A percentile compares a stretch with the other conserved stretches of the same genome.
These are phyloP conservation scores for Brachionus koreanus DNA, from an alignment of 1,140 invertebrate genomes.

Conservation along the genomic window DNA sequence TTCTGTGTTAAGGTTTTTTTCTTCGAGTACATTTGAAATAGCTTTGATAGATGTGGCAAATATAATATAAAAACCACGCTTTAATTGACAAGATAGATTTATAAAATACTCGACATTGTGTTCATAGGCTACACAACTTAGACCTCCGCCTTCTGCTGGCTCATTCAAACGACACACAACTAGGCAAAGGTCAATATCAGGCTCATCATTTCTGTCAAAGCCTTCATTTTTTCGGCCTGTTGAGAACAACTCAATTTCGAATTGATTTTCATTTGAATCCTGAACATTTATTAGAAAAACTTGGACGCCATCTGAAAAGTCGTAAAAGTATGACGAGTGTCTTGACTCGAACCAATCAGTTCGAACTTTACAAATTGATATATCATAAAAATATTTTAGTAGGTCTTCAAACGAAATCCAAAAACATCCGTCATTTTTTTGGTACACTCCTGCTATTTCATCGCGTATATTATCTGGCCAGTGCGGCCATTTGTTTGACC, in stretches of 20 bases:
- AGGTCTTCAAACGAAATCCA: slow-evolving; percentile 42
- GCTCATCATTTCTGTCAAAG: slow-evolving; percentile 23
- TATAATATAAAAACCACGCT: slow-evolving; percentile 16
- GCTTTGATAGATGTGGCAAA: slow-evolving; percentile 39
- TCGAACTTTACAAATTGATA: slow-evolving; percentile 44
- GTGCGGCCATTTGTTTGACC: slow-evolving; percentile 42
- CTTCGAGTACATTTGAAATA: background rate
- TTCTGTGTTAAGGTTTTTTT: slow-evolving; percentile 1
- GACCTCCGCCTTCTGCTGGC: background rate
- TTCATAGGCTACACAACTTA: slow-evolving; percentile 6
- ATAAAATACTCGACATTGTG: slow-evolving; percentile 43
- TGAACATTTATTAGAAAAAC: slow-evolving; percentile 13
- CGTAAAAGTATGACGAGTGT: slow-evolving; percentile 39
- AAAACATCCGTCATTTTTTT: slow-evolving; percentile 35
- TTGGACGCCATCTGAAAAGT: background rate
- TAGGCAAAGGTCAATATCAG: slow-evolving; percentile 20
- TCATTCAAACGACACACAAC: background rate
- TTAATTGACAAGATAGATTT: slow-evolving; percentile 15
- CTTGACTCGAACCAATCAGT: slow-evolving; percentile 40
- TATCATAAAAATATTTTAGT: slow-evolving; percentile 39
- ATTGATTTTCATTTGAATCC: background rate
- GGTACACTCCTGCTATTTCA: slow-evolving; percentile 12
- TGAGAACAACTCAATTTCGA: slow-evolving; percentile 31
- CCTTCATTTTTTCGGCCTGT: slow-evolving; percentile 21
- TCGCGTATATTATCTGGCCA: slow-evolving; percentile 22